Conservation (phyloP, 2,113 vertebrate genomes). For the Lipotes vexillifer region DNA sequence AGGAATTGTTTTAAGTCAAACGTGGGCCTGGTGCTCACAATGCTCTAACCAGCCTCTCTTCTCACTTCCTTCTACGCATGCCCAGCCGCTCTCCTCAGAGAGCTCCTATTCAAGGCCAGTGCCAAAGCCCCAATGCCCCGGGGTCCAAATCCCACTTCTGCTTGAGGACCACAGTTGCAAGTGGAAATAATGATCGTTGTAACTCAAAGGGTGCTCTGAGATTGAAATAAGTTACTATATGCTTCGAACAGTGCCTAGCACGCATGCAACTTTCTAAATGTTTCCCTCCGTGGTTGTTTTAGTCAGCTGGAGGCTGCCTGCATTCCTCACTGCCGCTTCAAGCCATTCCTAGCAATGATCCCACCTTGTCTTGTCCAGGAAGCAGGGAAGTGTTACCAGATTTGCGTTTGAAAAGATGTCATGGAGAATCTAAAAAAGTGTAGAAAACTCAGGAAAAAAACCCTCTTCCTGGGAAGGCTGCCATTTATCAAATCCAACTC, state of each 20-base stretch:
- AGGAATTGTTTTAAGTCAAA: constrained; percentile 12
- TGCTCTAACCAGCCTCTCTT: background rate
- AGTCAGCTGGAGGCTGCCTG: background rate
- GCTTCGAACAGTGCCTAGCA: background rate
- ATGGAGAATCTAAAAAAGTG: background rate
- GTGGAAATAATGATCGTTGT: background rate
- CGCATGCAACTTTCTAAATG: background rate
- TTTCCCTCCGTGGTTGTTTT: background rate
- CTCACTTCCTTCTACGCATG: background rate
- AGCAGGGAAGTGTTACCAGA: background rate
- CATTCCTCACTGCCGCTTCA: background rate
- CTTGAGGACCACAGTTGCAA: background rate
- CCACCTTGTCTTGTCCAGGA: background rate
- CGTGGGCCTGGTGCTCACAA: background rate
- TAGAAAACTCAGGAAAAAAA: background rate
- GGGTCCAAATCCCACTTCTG: background rate
- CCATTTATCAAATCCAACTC: background rate
- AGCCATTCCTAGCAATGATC: background rate
- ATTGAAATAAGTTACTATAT: background rate
- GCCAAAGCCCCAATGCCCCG: background rate
- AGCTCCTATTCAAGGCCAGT: background rate
- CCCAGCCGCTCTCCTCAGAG: background rate
- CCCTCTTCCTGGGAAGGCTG: background rate
- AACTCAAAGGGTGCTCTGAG: background rate
- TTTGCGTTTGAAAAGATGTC: background rate